Percentiles rank a stretch among this genome's conserved stretches.
These are phyloP conservation scores for Danio tinwini DNA, from an alignment of 2,797 vertebrate genomes.

Conservation along the genomic window DNA sequence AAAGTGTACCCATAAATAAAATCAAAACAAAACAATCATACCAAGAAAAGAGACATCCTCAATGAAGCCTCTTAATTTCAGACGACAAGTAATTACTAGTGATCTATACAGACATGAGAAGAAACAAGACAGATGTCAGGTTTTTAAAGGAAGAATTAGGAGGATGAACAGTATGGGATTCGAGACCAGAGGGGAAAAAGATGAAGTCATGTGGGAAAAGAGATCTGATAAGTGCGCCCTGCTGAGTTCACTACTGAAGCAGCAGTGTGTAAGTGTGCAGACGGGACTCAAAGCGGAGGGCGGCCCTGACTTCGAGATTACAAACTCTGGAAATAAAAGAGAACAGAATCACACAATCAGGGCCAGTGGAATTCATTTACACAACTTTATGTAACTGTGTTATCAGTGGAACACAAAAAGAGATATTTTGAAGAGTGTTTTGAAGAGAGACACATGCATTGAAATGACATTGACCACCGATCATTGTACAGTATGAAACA, in stretches of 20 bases:
- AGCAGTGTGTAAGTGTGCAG: slow-evolving; percentile 14
- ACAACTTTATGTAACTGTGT: background rate
- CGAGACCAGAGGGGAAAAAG: slow-evolving; percentile 36
- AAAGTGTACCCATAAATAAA: background rate
- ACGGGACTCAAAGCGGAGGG: slow-evolving; percentile 1
- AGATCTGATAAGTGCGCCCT: slow-evolving; percentile 48
- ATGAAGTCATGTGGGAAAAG: slow-evolving; percentile 25
- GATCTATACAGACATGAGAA: background rate
- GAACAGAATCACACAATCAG: slow-evolving; percentile 1
- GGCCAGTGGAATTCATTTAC: slow-evolving; percentile 4
- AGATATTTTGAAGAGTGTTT: background rate
- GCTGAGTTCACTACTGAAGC: slow-evolving; percentile 31
- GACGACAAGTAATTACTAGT: background rate
- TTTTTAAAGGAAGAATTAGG: slow-evolving; percentile 35
- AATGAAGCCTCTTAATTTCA: background rate
- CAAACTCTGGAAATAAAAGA: background rate
- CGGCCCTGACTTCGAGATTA: slow-evolving; percentile 14
- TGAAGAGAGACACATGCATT: background rate
- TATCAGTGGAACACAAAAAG: background rate
- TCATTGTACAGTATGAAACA: background rate
- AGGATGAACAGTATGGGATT: slow-evolving; percentile 44
- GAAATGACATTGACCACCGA: background rate
- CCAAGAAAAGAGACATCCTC: background rate
- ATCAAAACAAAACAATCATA: background rate
- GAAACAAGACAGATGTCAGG: slow-evolving; percentile 4